Percentiles rank a stretch among this genome's conserved stretches.
Conservation (phyloP, 2,888 invertebrate species). For the Caenorhabditis japonica region DNA sequence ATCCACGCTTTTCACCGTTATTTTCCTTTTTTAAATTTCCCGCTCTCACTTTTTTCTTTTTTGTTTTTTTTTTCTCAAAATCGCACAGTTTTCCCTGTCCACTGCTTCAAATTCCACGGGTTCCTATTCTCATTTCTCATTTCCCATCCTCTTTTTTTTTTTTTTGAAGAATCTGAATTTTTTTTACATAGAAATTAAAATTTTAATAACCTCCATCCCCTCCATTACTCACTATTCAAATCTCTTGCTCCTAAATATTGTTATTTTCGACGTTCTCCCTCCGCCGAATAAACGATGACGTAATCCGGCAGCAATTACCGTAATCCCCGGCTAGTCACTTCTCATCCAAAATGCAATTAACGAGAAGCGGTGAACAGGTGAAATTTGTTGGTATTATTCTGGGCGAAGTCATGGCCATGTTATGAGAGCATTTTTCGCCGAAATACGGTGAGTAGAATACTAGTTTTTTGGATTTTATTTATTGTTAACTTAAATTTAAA, state of each 20-base stretch:
- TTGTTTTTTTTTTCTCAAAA: background rate
- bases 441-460: too few relatives aligned
- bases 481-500: conserved; percentile 4
- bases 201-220: too few relatives aligned
- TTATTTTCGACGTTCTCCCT: too few relatives aligned
- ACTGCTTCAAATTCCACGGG: conserved; percentile 3
- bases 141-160: background rate
- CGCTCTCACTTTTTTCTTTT: conserved; percentile 1
- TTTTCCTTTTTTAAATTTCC: background rate
- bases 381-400: too few relatives aligned
- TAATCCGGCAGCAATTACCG: conserved; percentile 39
- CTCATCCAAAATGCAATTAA: conserved; percentile 47
- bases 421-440: background rate
- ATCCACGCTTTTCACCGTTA: background rate
- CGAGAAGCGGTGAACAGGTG: too few relatives aligned
- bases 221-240: conserved; percentile 19
- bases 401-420: too few relatives aligned
- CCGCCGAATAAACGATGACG: conserved; percentile 42
- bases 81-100: background rate
- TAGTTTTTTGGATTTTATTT: conserved; percentile 1
- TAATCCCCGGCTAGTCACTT: conserved; percentile 43
- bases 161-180: too few relatives aligned
- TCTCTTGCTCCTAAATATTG: conserved; percentile 14
- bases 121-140: conserved; percentile 1
- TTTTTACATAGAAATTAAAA: too few relatives aligned